Evolutionary conservation across 1,140 invertebrate species (phyloP).

Genomic region (Drosophila paulistorum): DNA sequence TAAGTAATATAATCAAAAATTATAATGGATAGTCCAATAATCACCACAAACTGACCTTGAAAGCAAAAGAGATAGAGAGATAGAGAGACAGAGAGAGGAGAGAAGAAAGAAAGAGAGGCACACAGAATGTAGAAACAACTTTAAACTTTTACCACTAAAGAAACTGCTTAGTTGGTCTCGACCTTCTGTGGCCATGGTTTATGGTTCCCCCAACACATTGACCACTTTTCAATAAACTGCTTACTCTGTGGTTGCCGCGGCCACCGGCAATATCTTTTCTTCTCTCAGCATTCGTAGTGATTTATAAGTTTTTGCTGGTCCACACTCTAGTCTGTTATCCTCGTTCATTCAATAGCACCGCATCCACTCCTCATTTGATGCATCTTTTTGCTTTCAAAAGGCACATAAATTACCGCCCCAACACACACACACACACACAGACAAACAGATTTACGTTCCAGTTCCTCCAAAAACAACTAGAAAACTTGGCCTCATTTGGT

Average conservation of each 20-base stretch:
- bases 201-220: constrained; percentile 34
- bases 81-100: background rate
- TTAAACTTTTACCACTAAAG: background rate
- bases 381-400: constrained; percentile 81
- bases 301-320: constrained; percentile 51
- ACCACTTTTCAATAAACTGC: constrained; percentile 78
- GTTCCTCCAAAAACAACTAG: background rate
- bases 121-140: background rate
- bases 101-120: no score
- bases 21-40: constrained; percentile 28
- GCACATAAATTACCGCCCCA: constrained; percentile 70
- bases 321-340: background rate
- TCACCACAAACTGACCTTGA: constrained; percentile 44
- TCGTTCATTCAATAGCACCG: background rate
- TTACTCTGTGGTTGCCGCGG: constrained; percentile 53
- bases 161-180: background rate
- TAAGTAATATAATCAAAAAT: constrained; percentile 47
- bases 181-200: constrained; percentile 27
- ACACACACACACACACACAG: background rate
- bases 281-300: constrained; percentile 38
- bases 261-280: constrained; percentile 49
- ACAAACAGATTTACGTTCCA: constrained; percentile 2
- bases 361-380: constrained; percentile 24
- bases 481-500: constrained; percentile 19
- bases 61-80: background rate